Evolutionary conservation across 2,113 vertebrate species (phyloP).

Genomic region (Cottus gobio): DNA sequence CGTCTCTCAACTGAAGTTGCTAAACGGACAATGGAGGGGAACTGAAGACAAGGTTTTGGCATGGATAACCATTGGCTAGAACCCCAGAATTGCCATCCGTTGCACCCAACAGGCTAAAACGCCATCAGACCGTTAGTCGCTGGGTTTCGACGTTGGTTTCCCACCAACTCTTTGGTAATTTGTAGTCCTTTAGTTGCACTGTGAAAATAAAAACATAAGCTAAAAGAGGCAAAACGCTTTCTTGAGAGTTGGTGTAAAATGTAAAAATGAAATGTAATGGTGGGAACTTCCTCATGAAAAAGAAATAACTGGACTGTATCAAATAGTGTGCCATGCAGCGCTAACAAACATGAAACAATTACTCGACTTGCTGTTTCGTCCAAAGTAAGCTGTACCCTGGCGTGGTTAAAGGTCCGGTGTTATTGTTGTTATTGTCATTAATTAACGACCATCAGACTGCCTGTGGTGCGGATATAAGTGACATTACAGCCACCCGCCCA

Average conservation of each 20-base stretch:
- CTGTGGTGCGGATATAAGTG: not conserved
- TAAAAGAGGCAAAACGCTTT: not conserved
- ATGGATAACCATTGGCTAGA: not conserved
- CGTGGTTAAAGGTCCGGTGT: not conserved
- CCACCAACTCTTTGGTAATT: not conserved
- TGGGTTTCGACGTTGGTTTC: no score
- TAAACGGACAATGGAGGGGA: not conserved
- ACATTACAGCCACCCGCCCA: not conserved
- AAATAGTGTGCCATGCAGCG: not conserved
- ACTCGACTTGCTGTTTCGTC: not conserved
- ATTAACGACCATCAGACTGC: constrained; percentile 6
- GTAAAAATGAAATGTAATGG: no score
- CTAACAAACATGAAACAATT: not conserved
- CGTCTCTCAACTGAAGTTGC: not conserved
- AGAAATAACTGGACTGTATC: not conserved
- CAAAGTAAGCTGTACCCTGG: not conserved
- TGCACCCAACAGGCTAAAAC: not conserved
- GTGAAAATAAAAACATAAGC: not conserved
- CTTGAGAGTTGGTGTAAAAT: no score
- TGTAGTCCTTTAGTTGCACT: not conserved
- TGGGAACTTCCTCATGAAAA: not conserved
- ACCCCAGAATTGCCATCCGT: not conserved
- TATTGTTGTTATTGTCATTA: constrained; percentile 14
- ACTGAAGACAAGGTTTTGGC: not conserved
- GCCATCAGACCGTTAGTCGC: not conserved